phyloP scores from a whole-genome alignment of 1,140 invertebrate genomes.

The Caligus rogercresseyi region DNA sequence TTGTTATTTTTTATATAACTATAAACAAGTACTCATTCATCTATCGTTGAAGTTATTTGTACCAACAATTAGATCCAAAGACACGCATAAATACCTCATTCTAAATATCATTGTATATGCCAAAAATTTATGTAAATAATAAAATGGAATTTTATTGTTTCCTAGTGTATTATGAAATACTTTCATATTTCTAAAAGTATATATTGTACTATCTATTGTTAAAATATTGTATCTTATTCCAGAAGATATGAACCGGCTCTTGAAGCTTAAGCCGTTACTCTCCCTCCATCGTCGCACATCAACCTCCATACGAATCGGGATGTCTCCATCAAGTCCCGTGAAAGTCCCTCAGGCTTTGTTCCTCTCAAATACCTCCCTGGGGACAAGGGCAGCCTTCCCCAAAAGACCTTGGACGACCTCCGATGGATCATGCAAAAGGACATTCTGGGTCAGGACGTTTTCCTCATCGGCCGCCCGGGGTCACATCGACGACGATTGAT shows the following conservation, averaged over 20 bases:
- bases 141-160: too few relatives aligned
- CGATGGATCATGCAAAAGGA: constrained; percentile 92
- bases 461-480: constrained; percentile 76
- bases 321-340: background rate
- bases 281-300: background rate
- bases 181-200: too few relatives aligned
- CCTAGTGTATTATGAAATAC: too few relatives aligned
- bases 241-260: background rate
- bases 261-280: background rate
- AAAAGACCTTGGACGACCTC: constrained; percentile 44
- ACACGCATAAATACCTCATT: too few relatives aligned
- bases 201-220: too few relatives aligned
- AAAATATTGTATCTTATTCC: too few relatives aligned
- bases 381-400: background rate
- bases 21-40: too few relatives aligned
- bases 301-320: background rate
- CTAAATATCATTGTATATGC: too few relatives aligned
- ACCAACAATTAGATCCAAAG: too few relatives aligned
- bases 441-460: constrained; percentile 78
- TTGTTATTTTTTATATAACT: too few relatives aligned
- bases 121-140: too few relatives aligned
- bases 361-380: background rate
- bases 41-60: too few relatives aligned
- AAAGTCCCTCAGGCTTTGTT: background rate
- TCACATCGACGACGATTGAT: constrained; percentile 54